Evolutionary conservation across 2,113 vertebrate genomes (phyloP), one percentile per base, ranked within the genome.

Genomic region (Podiceps cristatus): DNA sequence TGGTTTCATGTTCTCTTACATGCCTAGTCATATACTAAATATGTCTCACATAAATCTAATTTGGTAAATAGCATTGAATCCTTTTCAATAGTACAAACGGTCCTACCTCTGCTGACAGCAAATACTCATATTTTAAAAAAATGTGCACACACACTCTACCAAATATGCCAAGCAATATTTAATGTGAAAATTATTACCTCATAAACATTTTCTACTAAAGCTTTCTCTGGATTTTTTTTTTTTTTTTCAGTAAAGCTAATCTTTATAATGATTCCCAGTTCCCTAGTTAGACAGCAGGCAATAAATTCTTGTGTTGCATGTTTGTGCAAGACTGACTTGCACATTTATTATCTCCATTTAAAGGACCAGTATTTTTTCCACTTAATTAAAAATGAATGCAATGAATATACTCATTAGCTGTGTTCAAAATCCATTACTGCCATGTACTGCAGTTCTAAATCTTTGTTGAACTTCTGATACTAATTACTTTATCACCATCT

Each of bases 211-310:
- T 95, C 84, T 79, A 27, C 60, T 93, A 72, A 97, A 96, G 94
- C 49, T 88, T 82, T 86, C 91, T 85, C 80, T 94, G 23, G n/a
- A 53, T 69, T 67, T 80, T 90, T 37, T 37, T 67, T 80, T 90
- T 37, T 37, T 88, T 91, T 88, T 87, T 74, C 73, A 94, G 77
- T 87, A 88, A 92, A 73, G 74, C 91, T 95, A 95, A 94, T 93
- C 81, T 96, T 95, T 89, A 90, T 92, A 98, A 96, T 59, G 86
- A 90, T 91, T 97, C 92, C 95, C 96, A 96, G 90, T 93, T 97
- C 96, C 93, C 86, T 64, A 96, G 92, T 85, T 84, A 96, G 94
- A 96, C 68, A 97, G 75, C 73, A 89, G 67, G 96, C 87, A 97
- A 96, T 96, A 97, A 96, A 96, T 97, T 95, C 71, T 97, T 89